Conservation (phyloP, 2,113 vertebrate species). For the Campylorhamphus procurvoides region DNA sequence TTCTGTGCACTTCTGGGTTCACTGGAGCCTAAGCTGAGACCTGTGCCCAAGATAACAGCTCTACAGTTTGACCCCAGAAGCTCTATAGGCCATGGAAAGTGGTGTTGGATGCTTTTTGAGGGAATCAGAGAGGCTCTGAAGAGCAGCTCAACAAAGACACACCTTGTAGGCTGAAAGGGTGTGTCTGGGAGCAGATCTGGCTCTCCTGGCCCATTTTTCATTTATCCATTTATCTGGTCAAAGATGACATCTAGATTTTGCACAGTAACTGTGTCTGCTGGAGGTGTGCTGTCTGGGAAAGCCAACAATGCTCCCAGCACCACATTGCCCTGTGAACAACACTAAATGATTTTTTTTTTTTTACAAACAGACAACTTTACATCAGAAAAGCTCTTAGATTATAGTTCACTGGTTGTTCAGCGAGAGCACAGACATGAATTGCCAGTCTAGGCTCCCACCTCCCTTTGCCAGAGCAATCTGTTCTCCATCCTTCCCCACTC, state of each 20-base stretch:
- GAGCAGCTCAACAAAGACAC: neutral
- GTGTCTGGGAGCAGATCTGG: neutral
- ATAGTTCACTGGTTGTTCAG: neutral
- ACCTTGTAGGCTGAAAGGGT: neutral
- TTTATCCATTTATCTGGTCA: neutral
- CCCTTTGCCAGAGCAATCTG: neutral
- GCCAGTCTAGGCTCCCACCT: neutral
- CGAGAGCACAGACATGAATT: neutral
- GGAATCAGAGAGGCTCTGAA: neutral
- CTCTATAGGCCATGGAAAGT: neutral
- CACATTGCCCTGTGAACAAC: neutral
- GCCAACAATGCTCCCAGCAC: neutral
- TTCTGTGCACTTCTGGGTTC: neutral
- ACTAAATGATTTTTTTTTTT: neutral
- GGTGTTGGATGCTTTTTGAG: neutral
- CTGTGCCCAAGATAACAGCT: neutral
- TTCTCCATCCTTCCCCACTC: neutral
- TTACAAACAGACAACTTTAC: neutral
- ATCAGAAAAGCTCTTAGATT: neutral
- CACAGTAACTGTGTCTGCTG: neutral
- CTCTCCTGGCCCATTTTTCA: neutral
- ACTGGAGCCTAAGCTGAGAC: neutral
- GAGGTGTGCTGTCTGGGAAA: neutral
- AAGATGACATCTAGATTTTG: neutral
- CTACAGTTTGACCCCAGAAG: neutral